phyloP scores from a whole-genome alignment of 2,888 invertebrate species.

The Orthonychiurus folsomi region DNA sequence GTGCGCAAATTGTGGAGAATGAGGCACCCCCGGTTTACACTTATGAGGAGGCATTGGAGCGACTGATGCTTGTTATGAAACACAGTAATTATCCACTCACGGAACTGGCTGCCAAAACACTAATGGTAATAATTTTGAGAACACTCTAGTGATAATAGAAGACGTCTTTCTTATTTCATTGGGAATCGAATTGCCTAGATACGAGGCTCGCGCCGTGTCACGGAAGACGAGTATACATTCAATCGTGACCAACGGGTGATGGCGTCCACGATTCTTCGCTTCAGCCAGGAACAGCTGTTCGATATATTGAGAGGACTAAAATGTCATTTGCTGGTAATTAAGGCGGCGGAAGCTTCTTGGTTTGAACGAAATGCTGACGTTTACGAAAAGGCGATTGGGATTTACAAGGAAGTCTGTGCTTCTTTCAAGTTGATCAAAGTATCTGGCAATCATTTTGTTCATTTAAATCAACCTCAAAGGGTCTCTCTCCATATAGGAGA shows the following conservation, averaged over 20 bases:
- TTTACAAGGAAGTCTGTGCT: constrained; percentile 30
- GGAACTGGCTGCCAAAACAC: constrained; percentile 28
- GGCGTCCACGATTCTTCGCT: constrained; percentile 45
- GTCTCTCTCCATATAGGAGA: constrained; percentile 21
- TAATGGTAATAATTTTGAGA: constrained; percentile 23
- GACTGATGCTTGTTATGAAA: constrained; percentile 27
- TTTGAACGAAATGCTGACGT: constrained; percentile 11
- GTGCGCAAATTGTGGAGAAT: constrained; percentile 35
- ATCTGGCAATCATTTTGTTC: constrained; percentile 38
- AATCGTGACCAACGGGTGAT: constrained; percentile 40
- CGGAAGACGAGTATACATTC: constrained; percentile 27
- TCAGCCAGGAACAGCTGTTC: constrained; percentile 52
- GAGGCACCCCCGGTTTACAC: constrained; percentile 43
- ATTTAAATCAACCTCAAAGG: constrained; percentile 36
- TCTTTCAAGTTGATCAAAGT: constrained; percentile 32
- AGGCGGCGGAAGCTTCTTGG: constrained; percentile 36
- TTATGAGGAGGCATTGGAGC: constrained; percentile 47
- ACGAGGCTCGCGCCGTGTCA: constrained; percentile 29
- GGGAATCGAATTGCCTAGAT: no score
- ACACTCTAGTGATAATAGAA: not conserved
- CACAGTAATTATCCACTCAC: constrained; percentile 18
- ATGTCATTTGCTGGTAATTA: constrained; percentile 45
- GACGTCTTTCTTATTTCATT: not conserved
- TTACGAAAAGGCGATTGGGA: constrained; percentile 30
- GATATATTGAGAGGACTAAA: constrained; percentile 44